Evolutionary conservation across 2,797 vertebrate species (phyloP).

Genomic region (Tinamus major): DNA sequence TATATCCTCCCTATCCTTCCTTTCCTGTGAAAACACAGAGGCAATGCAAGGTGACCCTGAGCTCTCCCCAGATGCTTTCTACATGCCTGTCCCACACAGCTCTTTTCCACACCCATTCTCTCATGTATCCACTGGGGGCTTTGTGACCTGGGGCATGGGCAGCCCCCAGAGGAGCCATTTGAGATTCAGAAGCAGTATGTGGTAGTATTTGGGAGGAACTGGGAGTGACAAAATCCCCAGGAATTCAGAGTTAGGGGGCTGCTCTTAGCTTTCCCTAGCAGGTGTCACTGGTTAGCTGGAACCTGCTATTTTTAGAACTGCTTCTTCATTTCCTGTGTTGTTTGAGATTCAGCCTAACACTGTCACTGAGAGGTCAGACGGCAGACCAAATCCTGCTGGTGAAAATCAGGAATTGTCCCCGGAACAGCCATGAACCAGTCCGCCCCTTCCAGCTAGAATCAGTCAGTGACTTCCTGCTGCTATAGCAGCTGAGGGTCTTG

Average conservation of each 20-base stretch:
- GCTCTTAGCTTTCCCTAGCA: neutral
- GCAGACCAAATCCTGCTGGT: neutral
- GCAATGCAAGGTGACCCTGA: neutral
- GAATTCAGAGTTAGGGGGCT: neutral
- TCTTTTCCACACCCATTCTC: neutral
- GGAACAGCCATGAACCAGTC: neutral
- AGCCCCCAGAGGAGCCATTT: neutral
- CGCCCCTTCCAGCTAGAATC: neutral
- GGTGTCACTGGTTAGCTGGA: neutral
- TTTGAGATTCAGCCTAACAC: neutral
- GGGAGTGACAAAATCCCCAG: neutral
- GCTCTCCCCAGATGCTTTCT: neutral
- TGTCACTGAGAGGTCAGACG: neutral
- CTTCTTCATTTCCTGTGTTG: neutral
- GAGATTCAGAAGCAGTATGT: neutral
- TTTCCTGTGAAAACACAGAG: neutral
- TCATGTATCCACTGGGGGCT: rapidly evolving
- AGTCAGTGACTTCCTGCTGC: neutral
- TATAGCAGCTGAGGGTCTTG: neutral
- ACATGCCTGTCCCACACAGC: neutral
- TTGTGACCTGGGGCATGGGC: neutral
- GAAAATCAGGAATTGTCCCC: neutral
- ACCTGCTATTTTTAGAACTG: neutral
- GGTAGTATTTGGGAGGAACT: neutral
- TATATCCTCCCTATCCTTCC: neutral